Percentiles rank a stretch among this genome's conserved stretches.
These are phyloP conservation scores for Rhinatrema bivittatum DNA, from an alignment of 2,797 vertebrate genomes.

Conservation along the genomic window DNA sequence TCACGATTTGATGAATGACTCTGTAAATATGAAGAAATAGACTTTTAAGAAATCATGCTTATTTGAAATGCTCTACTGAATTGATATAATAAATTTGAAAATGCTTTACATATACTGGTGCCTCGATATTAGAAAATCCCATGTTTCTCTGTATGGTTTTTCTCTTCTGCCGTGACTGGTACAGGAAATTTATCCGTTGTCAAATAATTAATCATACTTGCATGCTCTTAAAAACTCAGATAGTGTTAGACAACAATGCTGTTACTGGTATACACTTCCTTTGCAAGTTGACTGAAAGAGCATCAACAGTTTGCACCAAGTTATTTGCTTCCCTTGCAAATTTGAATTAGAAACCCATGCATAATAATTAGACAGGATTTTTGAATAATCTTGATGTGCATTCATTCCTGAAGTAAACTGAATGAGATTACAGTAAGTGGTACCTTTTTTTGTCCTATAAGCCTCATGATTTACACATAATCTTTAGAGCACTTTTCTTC, in stretches of 20 bases:
- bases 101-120: constrained; percentile 19
- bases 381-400: too few species aligned
- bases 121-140: constrained; percentile 15
- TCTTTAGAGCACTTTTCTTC: too few species aligned
- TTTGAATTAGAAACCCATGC: constrained; percentile 10
- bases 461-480: too few species aligned
- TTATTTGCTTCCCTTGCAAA: constrained; percentile 24
- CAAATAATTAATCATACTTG: constrained; percentile 32
- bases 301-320: constrained; percentile 11
- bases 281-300: constrained; percentile 16
- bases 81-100: constrained; percentile 27
- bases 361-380: too few species aligned
- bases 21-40: constrained; percentile 26
- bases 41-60: constrained; percentile 9
- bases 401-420: not conserved
- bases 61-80: constrained; percentile 19
- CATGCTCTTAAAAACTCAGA: constrained; percentile 26
- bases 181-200: constrained; percentile 20
- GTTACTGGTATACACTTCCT: constrained; percentile 18
- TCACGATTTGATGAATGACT: too few species aligned
- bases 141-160: too few species aligned
- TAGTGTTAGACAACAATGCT: constrained; percentile 26
- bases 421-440: too few species aligned
- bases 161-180: too few species aligned
- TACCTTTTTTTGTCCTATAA: too few species aligned